These are phyloP conservation scores for Brachyistius frenatus DNA, from an alignment of 2,113 vertebrate genomes.

Conservation along the genomic window DNA sequence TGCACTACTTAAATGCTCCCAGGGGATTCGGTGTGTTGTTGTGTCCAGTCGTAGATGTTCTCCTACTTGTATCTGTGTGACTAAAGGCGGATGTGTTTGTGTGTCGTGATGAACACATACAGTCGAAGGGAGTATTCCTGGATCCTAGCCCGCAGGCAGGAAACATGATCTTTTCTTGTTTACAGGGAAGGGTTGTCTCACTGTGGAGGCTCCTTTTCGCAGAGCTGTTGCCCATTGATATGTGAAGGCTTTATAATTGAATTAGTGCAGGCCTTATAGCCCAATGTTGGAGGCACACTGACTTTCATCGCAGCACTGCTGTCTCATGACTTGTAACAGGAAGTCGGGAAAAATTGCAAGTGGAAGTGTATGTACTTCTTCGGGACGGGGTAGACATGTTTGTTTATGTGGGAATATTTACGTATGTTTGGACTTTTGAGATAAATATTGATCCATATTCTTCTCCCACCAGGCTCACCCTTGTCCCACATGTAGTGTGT, in stretches of 20 bases:
- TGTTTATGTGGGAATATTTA: slow-evolving; percentile 14
- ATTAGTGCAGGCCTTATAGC: slow-evolving; percentile 66
- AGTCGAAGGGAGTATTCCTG: slow-evolving; percentile 18
- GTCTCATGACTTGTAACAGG: slow-evolving; percentile 56
- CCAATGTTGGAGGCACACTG: slow-evolving; percentile 55
- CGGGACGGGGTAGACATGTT: background rate
- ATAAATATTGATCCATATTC: background rate
- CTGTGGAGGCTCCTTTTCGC: slow-evolving; percentile 40
- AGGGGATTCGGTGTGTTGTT: background rate
- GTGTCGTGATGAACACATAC: background rate
- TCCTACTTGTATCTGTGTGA: slow-evolving; percentile 17
- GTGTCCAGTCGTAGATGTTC: background rate
- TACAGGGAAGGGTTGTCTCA: slow-evolving; percentile 44
- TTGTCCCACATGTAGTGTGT: background rate
- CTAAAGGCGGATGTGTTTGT: slow-evolving; percentile 20
- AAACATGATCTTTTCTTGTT: slow-evolving; percentile 52
- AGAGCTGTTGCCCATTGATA: slow-evolving; percentile 55
- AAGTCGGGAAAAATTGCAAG: slow-evolving; percentile 45
- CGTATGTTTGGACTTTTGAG: background rate
- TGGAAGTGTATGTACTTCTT: background rate
- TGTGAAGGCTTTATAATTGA: slow-evolving; percentile 72
- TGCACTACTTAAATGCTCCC: slow-evolving; percentile 1
- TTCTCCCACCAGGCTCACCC: background rate
- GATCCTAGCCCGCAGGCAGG: slow-evolving; percentile 38
- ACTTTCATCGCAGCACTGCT: slow-evolving; percentile 40